These are phyloP conservation scores for Panopea generosa DNA, from an alignment of 2,888 invertebrate species.

Conservation along the genomic window DNA sequence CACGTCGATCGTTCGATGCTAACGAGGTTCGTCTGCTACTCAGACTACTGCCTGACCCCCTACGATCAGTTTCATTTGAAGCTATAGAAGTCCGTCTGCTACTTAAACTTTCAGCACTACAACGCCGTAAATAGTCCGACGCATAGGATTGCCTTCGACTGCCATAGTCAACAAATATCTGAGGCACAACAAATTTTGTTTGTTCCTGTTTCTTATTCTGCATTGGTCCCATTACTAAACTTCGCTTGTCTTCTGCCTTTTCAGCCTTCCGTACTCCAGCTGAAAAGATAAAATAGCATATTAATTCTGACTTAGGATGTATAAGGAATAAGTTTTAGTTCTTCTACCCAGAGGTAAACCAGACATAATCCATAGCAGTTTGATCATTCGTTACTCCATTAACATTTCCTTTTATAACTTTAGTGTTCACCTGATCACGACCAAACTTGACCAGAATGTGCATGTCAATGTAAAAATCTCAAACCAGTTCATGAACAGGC, in stretches of 20 bases:
- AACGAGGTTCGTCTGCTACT: slow-evolving; percentile 79
- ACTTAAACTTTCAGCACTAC: slow-evolving; percentile 70
- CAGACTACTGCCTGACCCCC: slow-evolving; percentile 78
- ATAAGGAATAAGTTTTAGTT: no score
- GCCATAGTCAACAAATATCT: slow-evolving; percentile 81
- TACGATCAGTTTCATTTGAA: slow-evolving; percentile 71
- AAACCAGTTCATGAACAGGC: no score
- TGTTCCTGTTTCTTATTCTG: slow-evolving; percentile 76
- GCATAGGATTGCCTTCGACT: slow-evolving; percentile 79
- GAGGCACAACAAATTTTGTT: slow-evolving; percentile 80
- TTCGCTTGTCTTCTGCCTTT: slow-evolving; percentile 76
- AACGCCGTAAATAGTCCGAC: slow-evolving; percentile 72
- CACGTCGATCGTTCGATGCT: slow-evolving; percentile 78
- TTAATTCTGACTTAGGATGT: no score
- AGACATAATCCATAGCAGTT: no score
- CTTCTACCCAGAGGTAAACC: no score
- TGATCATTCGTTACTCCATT: no score
- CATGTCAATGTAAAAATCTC: no score
- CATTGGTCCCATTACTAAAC: slow-evolving; percentile 76
- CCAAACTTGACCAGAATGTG: no score
- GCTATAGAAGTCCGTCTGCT: slow-evolving; percentile 73
- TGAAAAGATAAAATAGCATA: slow-evolving; percentile 31
- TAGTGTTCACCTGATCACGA: no score
- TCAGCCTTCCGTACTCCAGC: slow-evolving; percentile 62
- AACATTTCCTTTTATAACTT: no score